Evolutionary conservation across 1,140 invertebrate genomes (phyloP).

Genomic region (Heliconius hewitsoni): DNA sequence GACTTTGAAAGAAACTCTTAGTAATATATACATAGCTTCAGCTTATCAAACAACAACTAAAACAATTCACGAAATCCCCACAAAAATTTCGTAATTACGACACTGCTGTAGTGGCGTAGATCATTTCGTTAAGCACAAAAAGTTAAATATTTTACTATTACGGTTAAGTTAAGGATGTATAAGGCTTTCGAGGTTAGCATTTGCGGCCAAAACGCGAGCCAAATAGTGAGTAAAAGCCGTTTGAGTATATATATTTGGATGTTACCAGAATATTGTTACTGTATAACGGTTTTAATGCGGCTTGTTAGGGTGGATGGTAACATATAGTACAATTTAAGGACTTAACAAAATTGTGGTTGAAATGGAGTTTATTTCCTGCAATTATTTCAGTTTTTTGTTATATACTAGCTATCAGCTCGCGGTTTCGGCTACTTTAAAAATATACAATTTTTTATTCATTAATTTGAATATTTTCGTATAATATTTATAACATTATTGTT

Average conservation of each 20-base stretch:
- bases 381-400: too few relatives aligned
- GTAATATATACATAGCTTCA: too few relatives aligned
- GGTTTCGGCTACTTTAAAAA: too few relatives aligned
- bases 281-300: background rate
- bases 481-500: too few relatives aligned
- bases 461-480: too few relatives aligned
- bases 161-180: constrained; percentile 24
- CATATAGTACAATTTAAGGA: background rate
- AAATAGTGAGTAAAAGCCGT: constrained; percentile 19
- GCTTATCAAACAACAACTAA: background rate
- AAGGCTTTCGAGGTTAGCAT: constrained; percentile 16
- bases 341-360: background rate
- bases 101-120: background rate
- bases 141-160: constrained; percentile 26
- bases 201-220: constrained; percentile 23
- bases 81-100: background rate
- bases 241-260: constrained; percentile 21
- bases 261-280: background rate
- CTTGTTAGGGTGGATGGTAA: background rate
- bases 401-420: too few relatives aligned
- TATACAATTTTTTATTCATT: too few relatives aligned
- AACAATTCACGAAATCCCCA: background rate
- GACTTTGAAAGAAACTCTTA: too few relatives aligned
- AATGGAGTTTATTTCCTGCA: too few relatives aligned
- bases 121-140: constrained; percentile 4